Evolutionary conservation across 2,113 vertebrate species (phyloP), one percentile per base, ranked within the genome.

Genomic region (Galemys pyrenaicus): DNA sequence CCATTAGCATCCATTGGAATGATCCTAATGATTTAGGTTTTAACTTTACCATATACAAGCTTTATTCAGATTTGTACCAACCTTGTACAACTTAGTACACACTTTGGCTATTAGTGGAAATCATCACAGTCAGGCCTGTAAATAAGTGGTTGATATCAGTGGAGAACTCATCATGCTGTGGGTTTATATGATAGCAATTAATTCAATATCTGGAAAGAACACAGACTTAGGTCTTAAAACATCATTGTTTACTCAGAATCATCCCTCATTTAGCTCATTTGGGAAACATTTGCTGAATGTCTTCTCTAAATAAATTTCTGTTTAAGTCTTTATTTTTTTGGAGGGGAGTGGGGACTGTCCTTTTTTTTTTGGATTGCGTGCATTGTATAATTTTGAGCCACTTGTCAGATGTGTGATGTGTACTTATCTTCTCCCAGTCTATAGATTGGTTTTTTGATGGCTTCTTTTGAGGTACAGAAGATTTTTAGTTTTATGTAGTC

Each of bases 121-220:
- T 73, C 39, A 75, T 67, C 17, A 17, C 58, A 90, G 77, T 30
- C n/a, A 80, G 44, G 26, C 41, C 32, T 89, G n/a, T 54, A 90
- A 30, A 84, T 71, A 71, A 87, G 80, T 87, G 54, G 49, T 54
- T 89, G 81, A 60, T 32, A 71, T 67, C 82, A 87, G 20, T 80
- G 41, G 46, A 60, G 58, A 84, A 75, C 60, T 84, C 60, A 54
- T 51, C 24, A 26, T 62, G 32, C 58, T 82, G 46, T 0, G 12
- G 60, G 39, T 90, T 96, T 85, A 22, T 70, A 87, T 58, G 83
- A 80, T 0, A 94, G 39, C 67, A 77, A 92, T 95, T 92, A 94
- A 84, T 92, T 39, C 56, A 80, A 67, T 15, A 41, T 56, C 39
- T 71, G 81, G 39, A 54, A 92, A 74, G 46, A 71, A 68, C 60